A percentile compares a stretch with the other conserved stretches of the same genome.
Conservation (phyloP, 2,797 vertebrate species). For the Heliangelus exortis region DNA sequence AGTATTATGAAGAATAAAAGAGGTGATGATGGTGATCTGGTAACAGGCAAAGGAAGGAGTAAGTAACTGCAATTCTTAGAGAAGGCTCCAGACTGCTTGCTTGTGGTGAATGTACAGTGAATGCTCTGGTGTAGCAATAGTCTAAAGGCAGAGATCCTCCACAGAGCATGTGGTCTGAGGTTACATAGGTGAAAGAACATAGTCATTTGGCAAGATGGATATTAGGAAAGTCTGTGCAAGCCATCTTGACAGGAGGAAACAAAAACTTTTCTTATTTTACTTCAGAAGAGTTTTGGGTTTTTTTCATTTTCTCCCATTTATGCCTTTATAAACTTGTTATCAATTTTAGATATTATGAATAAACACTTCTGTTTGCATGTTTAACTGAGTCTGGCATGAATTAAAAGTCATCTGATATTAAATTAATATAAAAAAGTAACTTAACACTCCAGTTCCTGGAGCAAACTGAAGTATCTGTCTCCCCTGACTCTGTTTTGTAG, state of each 20-base stretch:
- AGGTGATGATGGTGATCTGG: background rate
- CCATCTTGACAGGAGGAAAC: background rate
- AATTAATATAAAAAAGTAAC: background rate
- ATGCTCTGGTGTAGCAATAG: background rate
- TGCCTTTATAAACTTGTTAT: background rate
- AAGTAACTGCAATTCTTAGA: background rate
- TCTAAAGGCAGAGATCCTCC: background rate
- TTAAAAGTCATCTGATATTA: background rate
- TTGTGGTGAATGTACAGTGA: constrained; percentile 16
- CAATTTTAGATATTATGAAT: background rate
- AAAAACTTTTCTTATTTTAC: background rate
- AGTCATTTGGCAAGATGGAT: background rate
- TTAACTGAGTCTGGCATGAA: background rate
- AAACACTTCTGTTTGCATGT: background rate
- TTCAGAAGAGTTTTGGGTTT: background rate
- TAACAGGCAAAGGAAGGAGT: background rate
- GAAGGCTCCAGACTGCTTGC: constrained; percentile 25
- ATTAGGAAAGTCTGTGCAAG: background rate
- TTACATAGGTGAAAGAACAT: background rate
- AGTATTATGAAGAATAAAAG: background rate
- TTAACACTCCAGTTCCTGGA: background rate
- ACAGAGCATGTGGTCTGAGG: background rate
- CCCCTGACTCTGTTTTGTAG: background rate
- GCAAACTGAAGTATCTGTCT: background rate
- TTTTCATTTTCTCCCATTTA: background rate